A percentile compares a stretch with the other conserved stretches of the same genome.
Conservation (phyloP, 2,113 vertebrate species). For the Tyto alba region DNA sequence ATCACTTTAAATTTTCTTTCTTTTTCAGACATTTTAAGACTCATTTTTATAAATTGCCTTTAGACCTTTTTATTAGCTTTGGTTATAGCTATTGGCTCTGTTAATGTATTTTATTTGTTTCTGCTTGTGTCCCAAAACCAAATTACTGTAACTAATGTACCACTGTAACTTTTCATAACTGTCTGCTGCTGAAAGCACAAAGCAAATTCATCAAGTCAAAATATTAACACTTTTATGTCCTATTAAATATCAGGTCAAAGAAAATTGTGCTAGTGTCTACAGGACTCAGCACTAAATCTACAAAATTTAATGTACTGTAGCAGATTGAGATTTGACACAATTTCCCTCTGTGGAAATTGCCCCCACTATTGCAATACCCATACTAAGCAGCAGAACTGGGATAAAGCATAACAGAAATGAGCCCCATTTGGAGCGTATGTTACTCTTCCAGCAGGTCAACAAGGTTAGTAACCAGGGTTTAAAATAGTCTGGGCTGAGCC, state of each 20-base stretch:
- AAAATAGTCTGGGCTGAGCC: not conserved
- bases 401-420: not conserved
- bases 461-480: not conserved
- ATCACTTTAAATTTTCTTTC: conserved; percentile 12
- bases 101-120: conserved; percentile 66
- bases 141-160: conserved; percentile 65
- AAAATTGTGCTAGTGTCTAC: conserved; percentile 31
- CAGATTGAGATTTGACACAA: conserved; percentile 36
- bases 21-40: conserved; percentile 33
- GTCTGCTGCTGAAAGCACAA: conserved; percentile 50
- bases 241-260: conserved; percentile 46
- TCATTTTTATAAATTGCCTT: conserved; percentile 44
- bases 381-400: not conserved
- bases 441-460: not conserved
- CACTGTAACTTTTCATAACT: conserved; percentile 48
- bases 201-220: conserved; percentile 63
- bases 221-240: conserved; percentile 64
- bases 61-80: conserved; percentile 60
- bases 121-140: conserved; percentile 54
- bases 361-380: not conserved
- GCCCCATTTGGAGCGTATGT: not conserved
- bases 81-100: conserved; percentile 40
- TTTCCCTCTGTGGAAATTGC: conserved; percentile 14
- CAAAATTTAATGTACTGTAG: conserved; percentile 38
- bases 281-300: conserved; percentile 21